Evolutionary conservation across 2,113 vertebrate species (phyloP).

Genomic region (Ranitomeya imitator): DNA sequence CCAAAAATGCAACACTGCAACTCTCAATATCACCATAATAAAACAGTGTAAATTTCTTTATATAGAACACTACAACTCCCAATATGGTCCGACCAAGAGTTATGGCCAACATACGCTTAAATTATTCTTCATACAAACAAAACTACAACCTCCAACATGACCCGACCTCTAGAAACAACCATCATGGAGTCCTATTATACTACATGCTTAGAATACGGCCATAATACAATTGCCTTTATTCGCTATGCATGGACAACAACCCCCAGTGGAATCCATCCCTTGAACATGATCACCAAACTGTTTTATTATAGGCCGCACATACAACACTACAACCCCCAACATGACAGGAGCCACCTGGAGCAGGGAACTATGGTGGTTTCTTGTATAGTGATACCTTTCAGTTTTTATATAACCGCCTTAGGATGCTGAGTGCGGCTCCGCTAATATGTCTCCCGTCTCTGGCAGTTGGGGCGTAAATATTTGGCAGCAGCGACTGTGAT

Average conservation of each 20-base stretch:
- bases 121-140: too few relatives aligned
- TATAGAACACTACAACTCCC: background rate
- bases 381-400: too few relatives aligned
- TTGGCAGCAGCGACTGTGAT: background rate
- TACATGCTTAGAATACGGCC: too few relatives aligned
- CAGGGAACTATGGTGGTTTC: background rate
- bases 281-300: too few relatives aligned
- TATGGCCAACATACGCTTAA: too few relatives aligned
- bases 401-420: too few relatives aligned
- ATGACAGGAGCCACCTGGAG: background rate
- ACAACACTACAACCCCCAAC: background rate
- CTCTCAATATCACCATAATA: background rate
- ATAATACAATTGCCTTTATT: background rate
- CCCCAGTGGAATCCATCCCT: too few relatives aligned
- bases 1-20: too few relatives aligned
- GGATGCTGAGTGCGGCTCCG: background rate
- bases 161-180: background rate
- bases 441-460: background rate
- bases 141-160: background rate
- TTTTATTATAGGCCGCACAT: too few relatives aligned
- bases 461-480: background rate
- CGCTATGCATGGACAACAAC: background rate
- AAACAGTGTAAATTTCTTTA: background rate
- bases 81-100: background rate
- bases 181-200: background rate